These are phyloP conservation scores for Proisotoma minuta DNA, from an alignment of 2,888 invertebrate species.

Conservation along the genomic window DNA sequence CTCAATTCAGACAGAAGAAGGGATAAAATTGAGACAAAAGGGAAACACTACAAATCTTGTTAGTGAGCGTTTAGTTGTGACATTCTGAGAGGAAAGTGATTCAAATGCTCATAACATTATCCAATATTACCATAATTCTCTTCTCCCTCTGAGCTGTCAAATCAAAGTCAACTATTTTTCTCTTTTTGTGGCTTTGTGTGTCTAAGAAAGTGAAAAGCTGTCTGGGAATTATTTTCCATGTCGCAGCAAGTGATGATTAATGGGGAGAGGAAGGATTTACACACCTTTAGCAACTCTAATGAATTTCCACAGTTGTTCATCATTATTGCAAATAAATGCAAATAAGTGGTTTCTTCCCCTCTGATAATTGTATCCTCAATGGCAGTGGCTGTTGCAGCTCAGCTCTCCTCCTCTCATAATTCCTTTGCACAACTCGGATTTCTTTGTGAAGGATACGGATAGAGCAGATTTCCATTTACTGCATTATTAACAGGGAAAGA, in stretches of 20 bases:
- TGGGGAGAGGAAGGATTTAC: not conserved
- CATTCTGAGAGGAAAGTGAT: not conserved
- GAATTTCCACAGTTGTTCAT: too few relatives aligned
- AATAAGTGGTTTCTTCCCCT: not conserved
- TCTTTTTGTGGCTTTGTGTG: too few relatives aligned
- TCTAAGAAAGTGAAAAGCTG: too few relatives aligned
- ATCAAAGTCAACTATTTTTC: not conserved
- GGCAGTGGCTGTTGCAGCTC: not conserved
- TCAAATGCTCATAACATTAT: not conserved
- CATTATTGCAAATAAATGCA: not conserved
- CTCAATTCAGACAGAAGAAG: not conserved
- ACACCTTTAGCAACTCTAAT: too few relatives aligned
- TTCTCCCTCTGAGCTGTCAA: not conserved
- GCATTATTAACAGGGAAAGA: not conserved
- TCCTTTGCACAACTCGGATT: not conserved
- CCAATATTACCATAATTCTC: not conserved
- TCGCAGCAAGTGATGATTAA: not conserved
- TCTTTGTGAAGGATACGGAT: slow-evolving; percentile 3
- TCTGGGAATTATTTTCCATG: not conserved
- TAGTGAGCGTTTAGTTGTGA: not conserved
- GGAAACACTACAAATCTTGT: not conserved
- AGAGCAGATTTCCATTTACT: slow-evolving; percentile 3
- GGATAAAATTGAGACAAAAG: too few relatives aligned
- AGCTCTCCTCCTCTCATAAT: not conserved
- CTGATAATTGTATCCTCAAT: not conserved